Conservation (phyloP, 92 coral and sea anemone species). For the Hydrozoanthus gracilis region DNA sequence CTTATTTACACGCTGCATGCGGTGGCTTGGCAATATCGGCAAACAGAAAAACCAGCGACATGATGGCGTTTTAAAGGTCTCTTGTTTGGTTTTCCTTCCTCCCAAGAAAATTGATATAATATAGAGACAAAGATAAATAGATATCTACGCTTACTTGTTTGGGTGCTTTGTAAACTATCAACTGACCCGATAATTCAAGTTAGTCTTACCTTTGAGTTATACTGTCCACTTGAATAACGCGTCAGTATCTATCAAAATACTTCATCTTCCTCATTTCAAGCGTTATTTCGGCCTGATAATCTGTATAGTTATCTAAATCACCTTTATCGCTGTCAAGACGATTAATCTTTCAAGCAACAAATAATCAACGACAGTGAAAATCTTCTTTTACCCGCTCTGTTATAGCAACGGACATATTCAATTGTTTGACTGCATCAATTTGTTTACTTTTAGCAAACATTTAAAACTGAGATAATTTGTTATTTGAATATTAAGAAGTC, state of each 20-base stretch:
- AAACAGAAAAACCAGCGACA: no score
- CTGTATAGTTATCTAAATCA: background rate
- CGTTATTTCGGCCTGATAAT: background rate
- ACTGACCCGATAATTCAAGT: no score
- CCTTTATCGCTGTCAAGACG: background rate
- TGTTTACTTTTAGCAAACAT: slow-evolving; percentile 15
- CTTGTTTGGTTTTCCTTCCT: no score
- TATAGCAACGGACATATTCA: slow-evolving; percentile 15
- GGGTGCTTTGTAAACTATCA: background rate
- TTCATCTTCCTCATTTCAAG: background rate
- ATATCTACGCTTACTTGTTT: background rate
- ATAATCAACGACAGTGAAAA: background rate
- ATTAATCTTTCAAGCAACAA: slow-evolving; percentile 13
- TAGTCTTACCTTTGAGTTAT: no score
- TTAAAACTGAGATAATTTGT: background rate
- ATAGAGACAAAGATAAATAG: no score
- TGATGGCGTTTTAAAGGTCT: no score
- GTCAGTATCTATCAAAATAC: background rate
- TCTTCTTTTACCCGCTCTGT: background rate
- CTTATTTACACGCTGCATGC: no score
- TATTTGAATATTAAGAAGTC: background rate
- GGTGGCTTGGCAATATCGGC: no score
- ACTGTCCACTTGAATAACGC: background rate
- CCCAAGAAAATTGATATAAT: no score
- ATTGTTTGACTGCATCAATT: slow-evolving; percentile 25